Base-by-base conservation (phyloP, 2,797 vertebrate species). In the Clarias fuscus region DNA sequence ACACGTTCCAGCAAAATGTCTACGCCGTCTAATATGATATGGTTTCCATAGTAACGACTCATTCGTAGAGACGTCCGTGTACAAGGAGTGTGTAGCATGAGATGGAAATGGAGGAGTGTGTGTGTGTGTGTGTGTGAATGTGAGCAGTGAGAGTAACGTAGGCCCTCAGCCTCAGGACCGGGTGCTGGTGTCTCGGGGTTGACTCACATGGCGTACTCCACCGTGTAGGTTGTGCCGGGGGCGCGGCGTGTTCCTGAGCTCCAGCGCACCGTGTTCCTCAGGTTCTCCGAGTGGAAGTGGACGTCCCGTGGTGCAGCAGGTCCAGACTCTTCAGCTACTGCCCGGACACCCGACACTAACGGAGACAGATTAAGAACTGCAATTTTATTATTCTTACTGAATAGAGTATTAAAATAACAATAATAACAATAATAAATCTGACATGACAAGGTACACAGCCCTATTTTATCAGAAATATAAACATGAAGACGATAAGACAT, bases 141-240 rank as follows among this genome's bases (percentile, higher is more conserved):
- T 71, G 37, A 67, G n/a, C 14, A 37, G 11, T 15, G 40, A n/a
- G 22, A 73, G 22, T n/a, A n/a, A 14, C 2, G 70, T 72, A 72
- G 11, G 6, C 3, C 8, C 10, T 59, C n/a, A 0, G 53, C 53
- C 15, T 53, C 18, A 14, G 15, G 17, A 11, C 22, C 24, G 20
- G 43, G 27, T 2, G 0, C 10, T 7, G 24, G 3, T 53, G 15
- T 84, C n/a, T 82, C 15, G 1, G 14, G 11, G 24, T 82, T 14
- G 22, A 88, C 95, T 93, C 88, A 96, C 95, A 94, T 93, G 30
- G 91, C 92, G 53, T 95, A 96, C 85, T 95, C 89, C 86, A 95
- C 94, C 0, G 89, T 92, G 80, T 92, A 96, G 48, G 67, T 86
- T 0, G 90, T 91, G 18, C 86, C 89, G 0, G 72, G 77, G 0